Evolutionary conservation across 2,797 vertebrate genomes (phyloP).

Genomic region (Gorsachius magnificus): DNA sequence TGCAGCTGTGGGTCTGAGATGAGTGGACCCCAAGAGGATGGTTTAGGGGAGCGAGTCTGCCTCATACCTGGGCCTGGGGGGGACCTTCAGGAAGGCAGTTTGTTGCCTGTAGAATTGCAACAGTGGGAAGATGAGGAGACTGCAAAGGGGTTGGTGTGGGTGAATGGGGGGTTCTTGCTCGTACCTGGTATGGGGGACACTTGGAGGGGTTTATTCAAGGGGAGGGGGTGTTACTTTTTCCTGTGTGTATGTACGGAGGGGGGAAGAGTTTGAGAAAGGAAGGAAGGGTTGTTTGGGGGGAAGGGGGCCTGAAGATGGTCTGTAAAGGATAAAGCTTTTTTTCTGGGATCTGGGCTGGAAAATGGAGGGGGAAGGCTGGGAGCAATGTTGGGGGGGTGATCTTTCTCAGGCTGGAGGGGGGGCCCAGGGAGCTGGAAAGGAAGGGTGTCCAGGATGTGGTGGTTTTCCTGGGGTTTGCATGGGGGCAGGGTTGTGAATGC

Average conservation of each 20-base stretch:
- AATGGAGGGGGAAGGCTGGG: not conserved
- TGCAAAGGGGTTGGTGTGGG: not conserved
- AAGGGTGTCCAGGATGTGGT: slow-evolving; percentile 23
- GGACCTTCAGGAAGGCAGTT: not conserved
- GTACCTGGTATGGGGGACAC: rapidly evolving
- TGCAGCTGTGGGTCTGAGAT: not conserved
- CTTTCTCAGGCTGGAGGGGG: not conserved
- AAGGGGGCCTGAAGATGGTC: not conserved
- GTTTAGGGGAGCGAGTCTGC: not conserved
- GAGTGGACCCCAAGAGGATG: not conserved
- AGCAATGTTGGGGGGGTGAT: not conserved
- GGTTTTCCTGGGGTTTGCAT: not conserved
- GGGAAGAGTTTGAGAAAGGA: not conserved
- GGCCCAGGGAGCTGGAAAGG: not conserved
- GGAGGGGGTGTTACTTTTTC: not conserved
- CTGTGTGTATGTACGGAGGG: rapidly evolving
- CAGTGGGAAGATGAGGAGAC: not conserved
- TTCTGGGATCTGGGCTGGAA: not conserved
- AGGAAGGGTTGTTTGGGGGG: not conserved
- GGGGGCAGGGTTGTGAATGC: not conserved
- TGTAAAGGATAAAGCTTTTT: not conserved
- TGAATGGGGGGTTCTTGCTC: not conserved
- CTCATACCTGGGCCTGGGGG: not conserved
- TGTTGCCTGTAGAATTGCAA: rapidly evolving
- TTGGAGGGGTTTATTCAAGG: not conserved